Base-by-base conservation (phyloP, 1,140 invertebrate species). In the Acromyrmex charruanus region DNA sequence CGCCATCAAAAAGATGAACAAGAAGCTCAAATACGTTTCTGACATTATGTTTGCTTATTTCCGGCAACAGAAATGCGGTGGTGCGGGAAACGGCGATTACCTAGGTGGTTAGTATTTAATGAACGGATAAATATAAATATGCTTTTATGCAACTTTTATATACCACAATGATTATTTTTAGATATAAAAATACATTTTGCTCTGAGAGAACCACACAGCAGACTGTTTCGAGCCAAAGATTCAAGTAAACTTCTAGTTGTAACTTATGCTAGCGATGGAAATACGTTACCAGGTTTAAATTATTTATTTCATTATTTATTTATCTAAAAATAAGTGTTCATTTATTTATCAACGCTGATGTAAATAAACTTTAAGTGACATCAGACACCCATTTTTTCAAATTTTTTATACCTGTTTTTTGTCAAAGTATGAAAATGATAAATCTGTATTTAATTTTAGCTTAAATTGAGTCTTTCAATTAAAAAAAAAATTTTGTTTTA, bases 241-340 rank as follows among this genome's bases (percentile, higher is more conserved):
- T 92, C 90, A 39, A 96, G 95, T 35, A 97, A 96, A 91, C 91
- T 97, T 2, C 91, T 97, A 68, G 95, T 97, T 12, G 96, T 97
- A 5, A 97, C 96, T 1, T 97, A 97, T 88, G 96, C 97, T 0
- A 97, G 97, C 96, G 97, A 97, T 92, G 96, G 96, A 10, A 97
- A 97, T 89, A 95, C 97, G 1, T 95, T 97, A 75, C 97, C 97
- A 3, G 97, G 97, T 75, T 84, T 35, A 55, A 63, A 49, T 80
- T 10, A 44, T 44, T 44, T 44, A 44, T 44, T 61, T 81, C 12
- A 14, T 72, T 44, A 21, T 68, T 68, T 44, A 68, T 68, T 21
- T 21, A 68, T 68, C 14, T 31, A 59, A 39, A 44, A 10, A 44
- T 44, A 44, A 44, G 1, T 35, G 0, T 79, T 69, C 0, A 1